Base-by-base conservation (phyloP, 2,113 vertebrate species). In the Desmodus rotundus region DNA sequence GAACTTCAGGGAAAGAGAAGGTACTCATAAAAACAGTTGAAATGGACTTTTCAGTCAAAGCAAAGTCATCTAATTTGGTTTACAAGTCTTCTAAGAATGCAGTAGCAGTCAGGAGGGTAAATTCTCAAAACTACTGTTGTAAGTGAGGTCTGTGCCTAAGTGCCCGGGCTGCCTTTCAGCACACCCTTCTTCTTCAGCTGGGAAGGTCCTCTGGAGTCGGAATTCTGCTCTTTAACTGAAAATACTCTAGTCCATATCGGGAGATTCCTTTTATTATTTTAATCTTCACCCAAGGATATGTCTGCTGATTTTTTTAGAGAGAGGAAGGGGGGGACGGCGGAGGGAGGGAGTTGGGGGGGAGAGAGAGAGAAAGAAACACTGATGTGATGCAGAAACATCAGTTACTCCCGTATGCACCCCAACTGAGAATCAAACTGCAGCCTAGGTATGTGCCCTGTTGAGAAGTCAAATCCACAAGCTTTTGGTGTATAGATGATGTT, bases 1-100 rank as follows among this genome's bases (percentile, higher is more conserved):
- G 52, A 84, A 96, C 63, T 80, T 93, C 7, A 84, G 94, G 33
- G 47, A 33, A 91, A 67, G n/a, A 87, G 38, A 95, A 67, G 22
- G 5, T 52, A 45, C 41, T 85, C 15, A 54, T 50, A 43, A 89
- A 63, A 54, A n/a, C 17, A 52, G 36, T 65, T 73, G 45, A 83
- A 52, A 54, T 36, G 54, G 54, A 67, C 72, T 70, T 93, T 91
- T 31, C 41, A 77, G 73, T 70, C 73, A 76, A 58, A 89, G 58
- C 43, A 16, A 16, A 56, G 50, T 68, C 67, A 6, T 50, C 38
- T 88, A 68, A n/a, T 31, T 81, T 65, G 20, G 12, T 77, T 87
- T 43, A 50, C 12, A 90, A 68, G 16, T 87, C 45, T 94, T 86
- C 74, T 77, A 65, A 47, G 28, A 83, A 7, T 52, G 94, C 43